Evolutionary conservation across 1,140 invertebrate species (phyloP), one percentile per base, ranked within the genome.

Genomic region (Lamellibrachia luymesi): DNA sequence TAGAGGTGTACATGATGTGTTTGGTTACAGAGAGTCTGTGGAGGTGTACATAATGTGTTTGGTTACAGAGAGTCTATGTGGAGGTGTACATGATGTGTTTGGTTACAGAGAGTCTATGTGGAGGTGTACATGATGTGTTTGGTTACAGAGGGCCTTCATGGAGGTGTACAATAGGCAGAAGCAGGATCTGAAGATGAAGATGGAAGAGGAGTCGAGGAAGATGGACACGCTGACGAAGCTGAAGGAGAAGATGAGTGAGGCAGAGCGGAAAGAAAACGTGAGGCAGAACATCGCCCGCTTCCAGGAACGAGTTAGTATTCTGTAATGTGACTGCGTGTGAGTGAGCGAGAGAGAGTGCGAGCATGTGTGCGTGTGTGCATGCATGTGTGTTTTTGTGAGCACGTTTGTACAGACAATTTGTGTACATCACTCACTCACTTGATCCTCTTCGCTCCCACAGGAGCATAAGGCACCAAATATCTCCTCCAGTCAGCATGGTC

Each of bases 151-250:
- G 25, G 64, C 7, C 8, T 80, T 17, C 64, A 80, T 80, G 50
- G 93, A 94, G 92, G 94, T 95, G 92, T 94, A 95, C 92, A 95
- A 95, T 49, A 92, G 92, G 91, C 94, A 95, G 93, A 94, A 22
- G 13, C 7, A 80, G 64, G 13, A 80, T 4, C 64, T 80, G 64
- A 2, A 80, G 64, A 2, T 94, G 93, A 94, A 95, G 80, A 94
- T 95, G 90, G 94, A 95, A 50, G 95, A 95, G 51, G 94, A 95
- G 91, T 94, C 95, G 50, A 93, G 95, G 25, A 93, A 94, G 91
- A 51, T 94, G 2, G 94, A 94, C 91, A 51, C 89, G 27, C 49
- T 92, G 90, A 27, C 91, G 6, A 5, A 89, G 5, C 4, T 51
- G n/a, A 92, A 93, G 92, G 51, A 27, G 25, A 93, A 93, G 80